phyloP scores from a whole-genome alignment of 2,113 vertebrate species.

The Pseudorasbora parva region DNA sequence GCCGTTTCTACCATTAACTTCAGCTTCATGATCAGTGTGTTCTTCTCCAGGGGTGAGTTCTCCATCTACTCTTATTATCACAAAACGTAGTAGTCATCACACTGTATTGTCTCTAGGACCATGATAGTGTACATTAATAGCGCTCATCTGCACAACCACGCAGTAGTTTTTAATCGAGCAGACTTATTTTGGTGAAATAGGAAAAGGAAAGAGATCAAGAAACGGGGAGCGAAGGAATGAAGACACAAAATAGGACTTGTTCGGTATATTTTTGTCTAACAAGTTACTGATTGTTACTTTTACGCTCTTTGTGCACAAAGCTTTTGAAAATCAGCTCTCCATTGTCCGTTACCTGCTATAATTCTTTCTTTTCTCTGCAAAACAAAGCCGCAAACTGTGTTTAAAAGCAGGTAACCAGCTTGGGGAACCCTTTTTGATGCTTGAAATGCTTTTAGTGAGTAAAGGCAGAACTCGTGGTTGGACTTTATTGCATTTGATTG shows the following conservation, averaged over 20 bases:
- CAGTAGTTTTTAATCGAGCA: neutral
- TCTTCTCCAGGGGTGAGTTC: conserved; percentile 90
- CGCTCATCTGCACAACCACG: neutral
- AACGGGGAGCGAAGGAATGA: neutral
- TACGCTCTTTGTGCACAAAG: neutral
- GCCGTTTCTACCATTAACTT: conserved; percentile 90
- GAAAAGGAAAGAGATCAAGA: neutral
- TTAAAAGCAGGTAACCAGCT: neutral
- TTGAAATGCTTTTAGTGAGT: neutral
- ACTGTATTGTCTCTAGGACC: neutral
- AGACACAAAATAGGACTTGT: neutral
- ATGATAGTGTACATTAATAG: neutral
- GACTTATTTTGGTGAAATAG: neutral
- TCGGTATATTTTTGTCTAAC: neutral
- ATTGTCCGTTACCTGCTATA: neutral
- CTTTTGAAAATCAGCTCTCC: conserved; percentile 16
- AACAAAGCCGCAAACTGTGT: neutral
- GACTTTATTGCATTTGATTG: neutral
- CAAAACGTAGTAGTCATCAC: neutral
- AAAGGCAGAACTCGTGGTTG: neutral
- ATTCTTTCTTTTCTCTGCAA: neutral
- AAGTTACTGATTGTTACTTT: neutral
- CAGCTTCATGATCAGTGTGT: conserved; percentile 98
- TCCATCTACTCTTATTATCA: neutral
- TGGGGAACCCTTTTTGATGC: neutral